Percentiles rank a stretch among this genome's conserved stretches.
Conservation (phyloP, 2,113 vertebrate species). For the Thalassarche chlororhynchos region DNA sequence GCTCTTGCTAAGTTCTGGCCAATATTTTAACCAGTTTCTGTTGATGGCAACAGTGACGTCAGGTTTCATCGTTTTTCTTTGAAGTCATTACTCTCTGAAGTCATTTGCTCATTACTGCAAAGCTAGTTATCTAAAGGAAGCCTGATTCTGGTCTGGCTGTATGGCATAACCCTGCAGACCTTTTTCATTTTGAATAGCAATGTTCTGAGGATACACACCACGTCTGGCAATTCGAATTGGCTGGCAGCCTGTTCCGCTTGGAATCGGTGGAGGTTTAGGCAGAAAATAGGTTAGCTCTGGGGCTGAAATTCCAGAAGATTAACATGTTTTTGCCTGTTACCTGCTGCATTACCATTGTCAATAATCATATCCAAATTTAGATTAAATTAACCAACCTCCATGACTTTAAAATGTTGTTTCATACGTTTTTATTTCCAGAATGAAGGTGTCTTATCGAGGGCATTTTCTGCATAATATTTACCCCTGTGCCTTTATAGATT, state of each 20-base stretch:
- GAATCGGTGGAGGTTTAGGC: not conserved
- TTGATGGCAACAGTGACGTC: not conserved
- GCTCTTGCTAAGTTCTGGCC: not conserved
- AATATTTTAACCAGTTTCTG: not conserved
- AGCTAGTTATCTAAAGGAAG: not conserved
- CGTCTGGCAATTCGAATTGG: rapidly evolving
- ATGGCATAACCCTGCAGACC: not conserved
- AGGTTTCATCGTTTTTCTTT: not conserved
- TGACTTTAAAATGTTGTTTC: not conserved
- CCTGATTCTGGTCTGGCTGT: not conserved
- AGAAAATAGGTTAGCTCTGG: not conserved
- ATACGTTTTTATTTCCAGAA: constrained; percentile 80
- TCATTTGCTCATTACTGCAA: not conserved
- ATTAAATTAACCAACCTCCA: not conserved
- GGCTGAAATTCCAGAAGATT: not conserved
- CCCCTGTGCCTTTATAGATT: constrained; percentile 96
- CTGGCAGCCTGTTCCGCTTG: not conserved
- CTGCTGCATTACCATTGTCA: not conserved
- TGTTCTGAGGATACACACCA: not conserved
- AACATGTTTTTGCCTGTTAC: not conserved
- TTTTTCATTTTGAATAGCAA: not conserved
- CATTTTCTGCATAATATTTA: constrained; percentile 99
- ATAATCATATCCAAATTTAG: not conserved
- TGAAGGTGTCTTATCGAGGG: constrained; percentile 96
- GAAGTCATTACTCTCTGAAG: not conserved